Evolutionary conservation across 2,797 vertebrate genomes (phyloP).

Genomic region (Natrix natrix): DNA sequence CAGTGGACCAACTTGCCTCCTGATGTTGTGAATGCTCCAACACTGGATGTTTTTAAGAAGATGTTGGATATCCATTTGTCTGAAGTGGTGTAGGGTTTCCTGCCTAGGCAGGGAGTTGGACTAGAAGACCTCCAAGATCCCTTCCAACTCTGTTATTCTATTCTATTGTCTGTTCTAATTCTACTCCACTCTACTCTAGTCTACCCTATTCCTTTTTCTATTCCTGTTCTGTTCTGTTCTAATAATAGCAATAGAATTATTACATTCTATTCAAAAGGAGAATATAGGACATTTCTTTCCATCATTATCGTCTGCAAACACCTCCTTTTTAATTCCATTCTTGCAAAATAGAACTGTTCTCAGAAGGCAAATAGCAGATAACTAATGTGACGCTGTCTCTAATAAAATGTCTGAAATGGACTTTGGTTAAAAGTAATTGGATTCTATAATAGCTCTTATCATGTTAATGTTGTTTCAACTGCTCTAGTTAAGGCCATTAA

Average conservation of each 20-base stretch:
- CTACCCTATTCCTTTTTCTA: too few species aligned
- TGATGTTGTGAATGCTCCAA: too few species aligned
- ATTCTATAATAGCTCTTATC: slow-evolving; percentile 53
- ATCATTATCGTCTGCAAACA: neutral
- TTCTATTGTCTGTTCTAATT: too few species aligned
- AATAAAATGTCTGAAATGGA: slow-evolving; percentile 65
- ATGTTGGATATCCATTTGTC: too few species aligned
- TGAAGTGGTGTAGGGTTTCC: too few species aligned
- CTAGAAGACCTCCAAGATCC: too few species aligned
- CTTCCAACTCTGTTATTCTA: too few species aligned
- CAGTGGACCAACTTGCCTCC: too few species aligned
- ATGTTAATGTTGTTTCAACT: slow-evolving; percentile 51
- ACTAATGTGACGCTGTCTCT: slow-evolving; percentile 42
- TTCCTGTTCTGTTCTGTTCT: too few species aligned
- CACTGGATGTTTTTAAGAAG: too few species aligned
- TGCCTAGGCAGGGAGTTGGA: too few species aligned
- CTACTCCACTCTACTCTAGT: too few species aligned
- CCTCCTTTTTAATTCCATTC: neutral
- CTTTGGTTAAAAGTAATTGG: slow-evolving; percentile 57
- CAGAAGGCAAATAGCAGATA: neutral
- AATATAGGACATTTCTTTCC: neutral
- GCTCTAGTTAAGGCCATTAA: slow-evolving; percentile 51
- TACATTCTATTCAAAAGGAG: neutral
- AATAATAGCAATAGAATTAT: neutral
- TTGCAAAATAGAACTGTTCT: neutral